Evolutionary conservation across 2,113 vertebrate genomes (phyloP), one percentile per base, ranked within the genome.

Genomic region (cattle (Bos taurus)): DNA sequence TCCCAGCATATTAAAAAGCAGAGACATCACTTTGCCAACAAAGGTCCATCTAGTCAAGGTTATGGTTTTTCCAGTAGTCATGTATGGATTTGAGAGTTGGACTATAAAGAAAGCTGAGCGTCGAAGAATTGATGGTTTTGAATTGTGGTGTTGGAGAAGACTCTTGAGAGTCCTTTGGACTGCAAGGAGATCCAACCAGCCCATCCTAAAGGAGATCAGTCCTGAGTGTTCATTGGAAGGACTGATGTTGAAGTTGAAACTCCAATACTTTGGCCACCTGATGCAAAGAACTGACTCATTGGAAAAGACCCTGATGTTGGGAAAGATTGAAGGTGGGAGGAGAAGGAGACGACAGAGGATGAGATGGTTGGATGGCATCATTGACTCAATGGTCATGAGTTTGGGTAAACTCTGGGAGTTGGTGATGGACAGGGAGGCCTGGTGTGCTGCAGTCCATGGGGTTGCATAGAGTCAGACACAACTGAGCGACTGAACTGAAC

Each of bases 401-500:
- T 64, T 64, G 6, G 30, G 60, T 64, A 33, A 64, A 33, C 60
- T 64, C 60, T 3, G 3, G 30, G 60, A 33, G 30, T n/a, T 64
- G 62, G 30, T 64, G 30, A 64, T n/a, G 2, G 10, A 71, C 64
- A 71, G 64, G 19, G n/a, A 71, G 64, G n/a, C n/a, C n/a, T 36
- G n/a, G 17, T 0, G 0, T 1, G 64, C 64, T 71, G n/a, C n/a
- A 71, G 64, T 71, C 64, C 19, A 36, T 23, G 19, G n/a, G n/a
- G 19, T 36, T 0, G 1, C 67, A 23, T 11, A 67, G 67, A 36
- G 19, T 40, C 1, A 0, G 67, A 71, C 67, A 71, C 5, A 21
- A 40, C 19, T 71, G n/a, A 36, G 19, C 0, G 9, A 71, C n/a
- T 36, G 64, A 36, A 71, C 9, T 36, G 62, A 67, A n/a, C 64